Percentiles rank a stretch among this genome's conserved stretches.
These are phyloP conservation scores for Myiotriccus ornatus DNA, from an alignment of 2,797 vertebrate species.

Conservation along the genomic window DNA sequence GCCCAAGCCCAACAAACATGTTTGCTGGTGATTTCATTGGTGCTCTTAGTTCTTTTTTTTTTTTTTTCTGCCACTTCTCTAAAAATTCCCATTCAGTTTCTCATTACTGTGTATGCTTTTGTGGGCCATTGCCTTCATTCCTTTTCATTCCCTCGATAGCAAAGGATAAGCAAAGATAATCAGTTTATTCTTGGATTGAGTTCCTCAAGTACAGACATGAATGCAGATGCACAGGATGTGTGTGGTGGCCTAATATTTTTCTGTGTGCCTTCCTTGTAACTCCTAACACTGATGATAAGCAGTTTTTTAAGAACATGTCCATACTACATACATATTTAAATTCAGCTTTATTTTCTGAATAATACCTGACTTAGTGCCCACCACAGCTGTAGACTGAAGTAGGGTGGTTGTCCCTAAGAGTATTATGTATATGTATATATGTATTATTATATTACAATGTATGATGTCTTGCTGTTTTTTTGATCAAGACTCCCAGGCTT, in stretches of 20 bases:
- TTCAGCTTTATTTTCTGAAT: background rate
- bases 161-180: background rate
- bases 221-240: background rate
- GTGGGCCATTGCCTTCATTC: background rate
- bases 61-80: background rate
- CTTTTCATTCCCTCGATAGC: background rate
- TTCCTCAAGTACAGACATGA: background rate
- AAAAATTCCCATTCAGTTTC: background rate
- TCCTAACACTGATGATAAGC: accelerated
- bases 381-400: background rate
- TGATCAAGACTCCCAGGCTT: background rate
- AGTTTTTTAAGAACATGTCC: background rate
- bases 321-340: background rate
- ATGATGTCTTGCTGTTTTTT: background rate
- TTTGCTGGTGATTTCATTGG: background rate
- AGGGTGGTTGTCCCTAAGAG: background rate
- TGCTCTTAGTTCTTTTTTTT: background rate
- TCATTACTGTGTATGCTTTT: background rate
- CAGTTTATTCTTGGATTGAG: background rate
- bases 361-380: background rate
- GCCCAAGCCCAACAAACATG: background rate
- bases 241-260: background rate
- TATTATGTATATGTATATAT: background rate
- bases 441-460: background rate
- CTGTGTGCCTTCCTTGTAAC: background rate